Conservation (phyloP, 2,888 invertebrate genomes). For the Barypeithes pellucidus region DNA sequence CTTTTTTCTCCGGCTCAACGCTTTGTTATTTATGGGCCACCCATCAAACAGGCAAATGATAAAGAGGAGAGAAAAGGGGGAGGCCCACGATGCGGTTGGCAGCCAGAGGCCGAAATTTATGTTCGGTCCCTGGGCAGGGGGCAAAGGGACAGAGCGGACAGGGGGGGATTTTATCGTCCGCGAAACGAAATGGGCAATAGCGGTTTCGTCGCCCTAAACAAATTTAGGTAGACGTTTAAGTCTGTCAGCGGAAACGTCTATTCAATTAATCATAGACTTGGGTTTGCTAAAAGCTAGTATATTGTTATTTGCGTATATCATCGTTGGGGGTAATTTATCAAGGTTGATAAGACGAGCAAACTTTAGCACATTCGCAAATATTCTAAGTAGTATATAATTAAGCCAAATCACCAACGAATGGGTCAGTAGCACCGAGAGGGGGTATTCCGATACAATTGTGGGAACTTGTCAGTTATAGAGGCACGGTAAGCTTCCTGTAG, state of each 20-base stretch:
- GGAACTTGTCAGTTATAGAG: no score
- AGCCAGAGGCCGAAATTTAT: slow-evolving; percentile 62
- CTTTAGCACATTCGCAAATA: slow-evolving; percentile 4
- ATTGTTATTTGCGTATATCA: slow-evolving; percentile 26
- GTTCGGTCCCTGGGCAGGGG: slow-evolving; percentile 23
- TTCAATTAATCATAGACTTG: slow-evolving; percentile 31
- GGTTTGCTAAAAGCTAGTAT: slow-evolving; percentile 25
- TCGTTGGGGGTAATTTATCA: slow-evolving; percentile 17
- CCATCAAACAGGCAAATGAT: slow-evolving; percentile 68
- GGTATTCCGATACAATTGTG: no score
- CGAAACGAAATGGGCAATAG: slow-evolving; percentile 52
- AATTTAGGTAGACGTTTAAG: slow-evolving; percentile 42
- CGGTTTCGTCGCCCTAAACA: slow-evolving; percentile 42
- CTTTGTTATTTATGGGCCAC: slow-evolving; percentile 67
- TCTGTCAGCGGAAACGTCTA: slow-evolving; percentile 40
- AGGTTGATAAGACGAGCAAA: neutral
- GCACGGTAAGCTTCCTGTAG: no score
- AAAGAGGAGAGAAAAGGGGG: slow-evolving; percentile 62
- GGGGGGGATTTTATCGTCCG: slow-evolving; percentile 47
- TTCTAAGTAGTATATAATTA: neutral
- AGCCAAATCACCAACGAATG: neutral
- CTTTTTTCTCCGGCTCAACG: slow-evolving; percentile 38
- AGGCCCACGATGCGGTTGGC: slow-evolving; percentile 65
- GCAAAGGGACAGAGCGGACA: slow-evolving; percentile 33
- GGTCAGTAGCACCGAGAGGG: no score